Base-by-base conservation (phyloP, 2,113 vertebrate genomes). In the Rhabdornis inornatus region DNA sequence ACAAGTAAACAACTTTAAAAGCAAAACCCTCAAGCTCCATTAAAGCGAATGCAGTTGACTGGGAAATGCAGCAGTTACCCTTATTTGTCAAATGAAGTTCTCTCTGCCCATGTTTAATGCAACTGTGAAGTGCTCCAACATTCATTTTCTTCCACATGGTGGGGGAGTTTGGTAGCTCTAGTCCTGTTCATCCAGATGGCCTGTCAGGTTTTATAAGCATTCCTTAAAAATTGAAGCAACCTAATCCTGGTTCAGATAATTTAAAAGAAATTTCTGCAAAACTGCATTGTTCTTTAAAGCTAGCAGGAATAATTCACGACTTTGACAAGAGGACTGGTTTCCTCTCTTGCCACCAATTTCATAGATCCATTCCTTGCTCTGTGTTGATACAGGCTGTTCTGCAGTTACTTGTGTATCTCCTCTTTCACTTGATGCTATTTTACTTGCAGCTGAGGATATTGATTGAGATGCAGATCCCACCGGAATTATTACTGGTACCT, bases 11-110 rank as follows among this genome's bases (percentile, higher is more conserved):
- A 0, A 45, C 33, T 78, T 71, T 57, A 66, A 84, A 91, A 78
- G 31, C 18, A 78, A 87, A 81, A 6, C 39, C 44, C 56, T 71
- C 24, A 10, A 87, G 69, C 24, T 89, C 53, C 44, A 2, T 24
- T 23, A 65, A 52, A 11, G 13, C 0, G 0, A 74, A 37, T 0
- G 2, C 63, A 87, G 23, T 45, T 59, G 60, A 44, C 37, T 57
- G 69, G 45, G 75, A 77, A 76, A 71, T 91, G 81, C 55, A 93
- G 31, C 17, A 59, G 35, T 35, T 75, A 33, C 55, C 20, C 19
- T 69, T 30, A 4, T 53, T 80, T 87, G 44, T 47, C 65, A 56
- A 30, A 30, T 0, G 1, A 82, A 72, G 57, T 23, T 66, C 10
- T 33, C 59, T 45, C 42, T n/a, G 25, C 28, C 25, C 31, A 24